Conservation (phyloP, 2,113 vertebrate genomes). For the Sturnus vulgaris region DNA sequence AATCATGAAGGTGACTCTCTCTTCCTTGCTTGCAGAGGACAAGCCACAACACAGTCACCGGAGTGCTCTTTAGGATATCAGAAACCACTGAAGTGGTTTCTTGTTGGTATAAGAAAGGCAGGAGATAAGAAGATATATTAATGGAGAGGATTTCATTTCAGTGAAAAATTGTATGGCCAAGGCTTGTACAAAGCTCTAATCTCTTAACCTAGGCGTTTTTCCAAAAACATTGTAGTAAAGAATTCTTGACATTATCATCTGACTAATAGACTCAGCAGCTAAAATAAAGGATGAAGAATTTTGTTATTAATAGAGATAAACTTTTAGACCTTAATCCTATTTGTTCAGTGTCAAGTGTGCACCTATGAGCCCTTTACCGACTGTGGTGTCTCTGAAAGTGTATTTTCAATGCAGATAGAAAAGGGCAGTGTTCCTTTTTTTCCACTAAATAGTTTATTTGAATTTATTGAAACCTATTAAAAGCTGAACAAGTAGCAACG, state of each 20-base stretch:
- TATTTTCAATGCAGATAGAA: not conserved
- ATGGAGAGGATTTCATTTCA: not conserved
- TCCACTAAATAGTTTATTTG: not conserved
- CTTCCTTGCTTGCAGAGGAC: not conserved
- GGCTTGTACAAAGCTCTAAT: not conserved
- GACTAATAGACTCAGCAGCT: not conserved
- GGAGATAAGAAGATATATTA: not conserved
- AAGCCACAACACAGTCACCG: not conserved
- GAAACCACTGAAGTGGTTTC: not conserved
- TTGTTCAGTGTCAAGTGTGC: rapidly evolving
- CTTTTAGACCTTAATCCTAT: not conserved
- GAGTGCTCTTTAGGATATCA: not conserved
- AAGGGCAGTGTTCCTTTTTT: not conserved
- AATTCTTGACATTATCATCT: not conserved
- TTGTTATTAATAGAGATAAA: not conserved
- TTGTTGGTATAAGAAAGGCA: not conserved
- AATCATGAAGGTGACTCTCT: not conserved
- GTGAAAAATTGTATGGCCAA: not conserved
- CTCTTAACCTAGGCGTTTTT: not conserved
- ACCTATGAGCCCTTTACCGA: not conserved
- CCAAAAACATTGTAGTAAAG: not conserved
- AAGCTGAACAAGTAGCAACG: not conserved
- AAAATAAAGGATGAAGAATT: not conserved
- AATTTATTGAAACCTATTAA: not conserved
- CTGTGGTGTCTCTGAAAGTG: not conserved